Conservation (phyloP, 2,113 vertebrate genomes). For the Aix galericulata region DNA sequence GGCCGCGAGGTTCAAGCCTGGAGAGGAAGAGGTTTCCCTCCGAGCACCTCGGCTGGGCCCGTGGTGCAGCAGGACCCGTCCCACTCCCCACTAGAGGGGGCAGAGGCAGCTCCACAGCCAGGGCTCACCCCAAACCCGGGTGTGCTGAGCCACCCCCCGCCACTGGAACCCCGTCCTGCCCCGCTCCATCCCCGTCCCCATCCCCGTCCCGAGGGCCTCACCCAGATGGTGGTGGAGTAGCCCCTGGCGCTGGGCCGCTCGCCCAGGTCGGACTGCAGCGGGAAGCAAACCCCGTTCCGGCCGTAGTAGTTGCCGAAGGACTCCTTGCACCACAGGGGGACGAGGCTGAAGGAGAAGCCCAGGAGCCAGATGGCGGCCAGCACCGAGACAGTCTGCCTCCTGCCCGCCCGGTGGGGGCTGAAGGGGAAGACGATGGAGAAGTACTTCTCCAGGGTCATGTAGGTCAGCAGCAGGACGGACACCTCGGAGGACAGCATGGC, state of each 20-base stretch:
- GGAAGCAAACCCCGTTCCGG: conserved; percentile 75
- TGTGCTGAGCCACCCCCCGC: neutral
- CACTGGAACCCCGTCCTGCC: neutral
- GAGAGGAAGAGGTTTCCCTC: neutral
- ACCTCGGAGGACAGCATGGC: conserved; percentile 76
- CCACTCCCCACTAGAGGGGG: neutral
- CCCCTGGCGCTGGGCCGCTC: conserved; percentile 61
- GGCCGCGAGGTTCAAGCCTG: conserved; percentile 19
- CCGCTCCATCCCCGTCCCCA: rapidly evolving
- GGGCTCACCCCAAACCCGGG: no score
- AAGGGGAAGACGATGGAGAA: conserved; percentile 75
- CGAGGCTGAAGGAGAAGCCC: conserved; percentile 69
- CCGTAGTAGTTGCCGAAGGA: conserved; percentile 75
- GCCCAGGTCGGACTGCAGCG: conserved; percentile 57
- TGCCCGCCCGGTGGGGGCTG: conserved; percentile 59
- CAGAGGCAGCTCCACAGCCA: neutral
- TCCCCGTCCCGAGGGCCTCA: neutral
- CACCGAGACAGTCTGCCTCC: conserved; percentile 57
- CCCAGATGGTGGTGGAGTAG: conserved; percentile 71
- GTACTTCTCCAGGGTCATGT: conserved; percentile 76
- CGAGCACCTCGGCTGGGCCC: neutral
- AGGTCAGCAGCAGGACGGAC: conserved; percentile 74
- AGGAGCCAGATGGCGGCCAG: conserved; percentile 71
- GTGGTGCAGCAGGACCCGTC: neutral
- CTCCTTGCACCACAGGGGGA: conserved; percentile 65